Base-by-base conservation (phyloP, 2,888 invertebrate species). In the Carpatolechia fugitivella region DNA sequence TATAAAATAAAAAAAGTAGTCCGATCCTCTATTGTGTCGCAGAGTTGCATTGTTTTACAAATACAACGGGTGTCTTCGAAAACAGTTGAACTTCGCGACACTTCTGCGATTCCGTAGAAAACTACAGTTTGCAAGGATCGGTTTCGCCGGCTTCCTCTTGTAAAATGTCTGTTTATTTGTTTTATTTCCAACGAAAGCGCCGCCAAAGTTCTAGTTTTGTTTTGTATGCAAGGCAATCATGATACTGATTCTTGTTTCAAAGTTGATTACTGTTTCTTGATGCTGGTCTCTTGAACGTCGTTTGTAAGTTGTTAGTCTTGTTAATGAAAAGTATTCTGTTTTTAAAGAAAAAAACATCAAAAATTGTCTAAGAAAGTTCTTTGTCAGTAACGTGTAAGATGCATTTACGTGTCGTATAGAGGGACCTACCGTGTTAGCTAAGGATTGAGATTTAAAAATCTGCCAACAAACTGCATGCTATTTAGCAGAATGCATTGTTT, bases 1-100 rank as follows among this genome's bases (percentile, higher is more conserved):
- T n/a, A n/a, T n/a, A n/a, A n/a, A n/a, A n/a, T n/a, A n/a, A n/a
- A n/a, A n/a, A n/a, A n/a, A n/a, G n/a, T n/a, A n/a, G n/a, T n/a
- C n/a, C n/a, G n/a, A n/a, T n/a, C n/a, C n/a, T n/a, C n/a, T n/a
- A n/a, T 24, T 6, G 24, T 6, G 6, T 6, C 8, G 20, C 24
- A 3, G 20, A 7, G 24, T 44, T 24, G 44, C 29, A 44, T 44
- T 44, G 44, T 44, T 13, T 44, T 10, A 35, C 24, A 38, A 50
- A 50, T 24, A 29, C 50, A 38, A 50, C 38, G 36, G 14, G 36
- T 29, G 50, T 50, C 29, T 50, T 50, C 50, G 14, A 24, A 38
- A 50, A 38, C 38, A 11, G 38, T 38, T 20, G n/a, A 50, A 50
- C 36, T 50, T 50, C 36, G 50, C 38, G 50, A 50, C 50, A 50